phyloP scores from a whole-genome alignment of 2,888 invertebrate species.

The Loripinus fragilis region DNA sequence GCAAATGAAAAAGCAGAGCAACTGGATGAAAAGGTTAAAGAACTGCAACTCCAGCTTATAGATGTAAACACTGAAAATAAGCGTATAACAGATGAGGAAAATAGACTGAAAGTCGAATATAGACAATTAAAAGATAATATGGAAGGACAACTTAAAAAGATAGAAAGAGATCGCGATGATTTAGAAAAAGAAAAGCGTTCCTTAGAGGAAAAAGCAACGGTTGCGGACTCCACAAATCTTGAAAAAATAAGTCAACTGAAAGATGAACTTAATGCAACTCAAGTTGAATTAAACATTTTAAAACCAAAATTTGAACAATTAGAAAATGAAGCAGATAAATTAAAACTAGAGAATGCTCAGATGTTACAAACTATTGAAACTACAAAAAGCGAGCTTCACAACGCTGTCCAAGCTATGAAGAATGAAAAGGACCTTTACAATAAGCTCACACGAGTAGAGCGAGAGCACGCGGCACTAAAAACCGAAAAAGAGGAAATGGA shows the following conservation, averaged over 20 bases:
- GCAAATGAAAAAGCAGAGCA: constrained; percentile 48
- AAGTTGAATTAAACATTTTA: constrained; percentile 51
- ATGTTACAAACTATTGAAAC: constrained; percentile 26
- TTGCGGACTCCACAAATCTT: constrained; percentile 21
- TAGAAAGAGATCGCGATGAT: constrained; percentile 34
- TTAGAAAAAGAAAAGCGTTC: constrained; percentile 41
- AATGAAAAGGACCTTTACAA: constrained; percentile 54
- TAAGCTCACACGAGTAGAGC: constrained; percentile 47
- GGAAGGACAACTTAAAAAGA: constrained; percentile 34
- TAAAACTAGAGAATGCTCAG: constrained; percentile 39
- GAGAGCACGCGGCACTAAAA: constrained; percentile 42
- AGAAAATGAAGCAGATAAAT: constrained; percentile 25
- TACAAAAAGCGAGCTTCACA: constrained; percentile 37
- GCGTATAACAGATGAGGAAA: constrained; percentile 50
- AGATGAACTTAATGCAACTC: constrained; percentile 42
- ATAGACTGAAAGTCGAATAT: constrained; percentile 38
- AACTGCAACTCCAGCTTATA: constrained; percentile 47
- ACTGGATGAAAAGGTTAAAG: constrained; percentile 46
- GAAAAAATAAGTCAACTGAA: constrained; percentile 45
- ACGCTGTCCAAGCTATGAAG: constrained; percentile 44
- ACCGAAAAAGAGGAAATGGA: constrained; percentile 48
- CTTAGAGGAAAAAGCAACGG: constrained; percentile 33
- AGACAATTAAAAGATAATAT: constrained; percentile 42
- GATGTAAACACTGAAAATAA: constrained; percentile 48
- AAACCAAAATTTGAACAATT: constrained; percentile 52